Percentiles rank a stretch among this genome's conserved stretches.
Conservation (phyloP, 2,113 vertebrate species). For the Gallinago paraguaiae region DNA sequence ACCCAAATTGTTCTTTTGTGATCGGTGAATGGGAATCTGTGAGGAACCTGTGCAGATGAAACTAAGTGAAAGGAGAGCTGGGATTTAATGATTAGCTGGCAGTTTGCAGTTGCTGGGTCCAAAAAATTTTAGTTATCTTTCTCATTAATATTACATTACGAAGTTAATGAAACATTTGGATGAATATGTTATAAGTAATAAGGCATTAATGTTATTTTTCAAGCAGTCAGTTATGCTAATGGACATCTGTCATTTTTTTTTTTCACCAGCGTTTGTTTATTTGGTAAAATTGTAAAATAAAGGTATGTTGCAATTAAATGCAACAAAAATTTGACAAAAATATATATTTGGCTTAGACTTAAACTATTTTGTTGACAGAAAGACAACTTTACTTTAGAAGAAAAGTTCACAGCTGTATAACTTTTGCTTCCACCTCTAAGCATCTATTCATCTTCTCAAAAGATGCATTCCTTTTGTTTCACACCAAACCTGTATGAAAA, state of each 20-base stretch:
- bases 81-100: conserved; percentile 71
- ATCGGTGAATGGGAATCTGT: conserved; percentile 72
- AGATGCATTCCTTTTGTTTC: not conserved
- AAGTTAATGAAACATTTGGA: conserved; percentile 82
- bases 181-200: conserved; percentile 83
- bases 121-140: conserved; percentile 71
- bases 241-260: conserved; percentile 74
- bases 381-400: not conserved
- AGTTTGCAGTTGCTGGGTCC: conserved; percentile 60
- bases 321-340: not conserved
- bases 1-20: conserved; percentile 80
- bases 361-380: not conserved
- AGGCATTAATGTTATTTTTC: conserved; percentile 79
- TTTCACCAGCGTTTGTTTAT: conserved; percentile 19
- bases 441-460: not conserved
- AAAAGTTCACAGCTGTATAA: not conserved
- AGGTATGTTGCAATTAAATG: not conserved
- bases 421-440: not conserved
- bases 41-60: conserved; percentile 69
- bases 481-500: not conserved
- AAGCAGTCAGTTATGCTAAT: conserved; percentile 79
- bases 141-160: conserved; percentile 81
- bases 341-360: not conserved
- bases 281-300: conserved; percentile 29
- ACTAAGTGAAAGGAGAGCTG: conserved; percentile 53